Evolutionary conservation across 2,113 vertebrate genomes (phyloP).

Genomic region (Callipepla squamata): DNA sequence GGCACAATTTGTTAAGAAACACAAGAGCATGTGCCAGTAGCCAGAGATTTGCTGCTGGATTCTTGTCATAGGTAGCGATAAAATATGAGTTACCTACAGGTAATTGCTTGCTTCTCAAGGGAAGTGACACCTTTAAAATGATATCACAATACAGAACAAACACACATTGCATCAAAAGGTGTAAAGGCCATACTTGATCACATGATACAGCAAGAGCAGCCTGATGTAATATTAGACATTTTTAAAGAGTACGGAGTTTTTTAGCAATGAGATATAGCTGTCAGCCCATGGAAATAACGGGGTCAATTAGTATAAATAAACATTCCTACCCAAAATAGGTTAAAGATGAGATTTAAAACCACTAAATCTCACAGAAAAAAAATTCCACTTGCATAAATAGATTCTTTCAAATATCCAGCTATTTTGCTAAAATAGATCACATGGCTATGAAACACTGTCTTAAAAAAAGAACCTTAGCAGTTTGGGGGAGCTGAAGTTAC

Average conservation of each 20-base stretch:
- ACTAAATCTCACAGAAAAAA: neutral
- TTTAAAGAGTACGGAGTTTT: neutral
- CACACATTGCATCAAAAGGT: constrained; percentile 11
- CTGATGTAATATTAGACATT: neutral
- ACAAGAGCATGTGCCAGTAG: constrained; percentile 31
- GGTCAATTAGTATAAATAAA: neutral
- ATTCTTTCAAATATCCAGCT: neutral
- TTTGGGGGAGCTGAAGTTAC: neutral
- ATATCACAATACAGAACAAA: constrained; percentile 45
- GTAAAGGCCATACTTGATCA: neutral
- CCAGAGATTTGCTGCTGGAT: constrained; percentile 68
- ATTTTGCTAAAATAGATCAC: neutral
- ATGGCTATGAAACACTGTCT: neutral
- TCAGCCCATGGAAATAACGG: neutral
- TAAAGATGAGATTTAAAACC: neutral
- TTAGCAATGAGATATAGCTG: neutral
- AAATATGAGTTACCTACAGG: constrained; percentile 62
- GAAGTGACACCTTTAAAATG: constrained; percentile 65
- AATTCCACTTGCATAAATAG: neutral
- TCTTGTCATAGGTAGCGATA: constrained; percentile 38
- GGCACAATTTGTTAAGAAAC: constrained; percentile 66
- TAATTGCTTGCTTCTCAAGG: constrained; percentile 66
- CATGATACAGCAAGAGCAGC: neutral
- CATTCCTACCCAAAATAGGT: neutral
- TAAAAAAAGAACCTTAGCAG: neutral